phyloP scores from a whole-genome alignment of 2,113 vertebrate genomes.

The Damaliscus lunatus region DNA sequence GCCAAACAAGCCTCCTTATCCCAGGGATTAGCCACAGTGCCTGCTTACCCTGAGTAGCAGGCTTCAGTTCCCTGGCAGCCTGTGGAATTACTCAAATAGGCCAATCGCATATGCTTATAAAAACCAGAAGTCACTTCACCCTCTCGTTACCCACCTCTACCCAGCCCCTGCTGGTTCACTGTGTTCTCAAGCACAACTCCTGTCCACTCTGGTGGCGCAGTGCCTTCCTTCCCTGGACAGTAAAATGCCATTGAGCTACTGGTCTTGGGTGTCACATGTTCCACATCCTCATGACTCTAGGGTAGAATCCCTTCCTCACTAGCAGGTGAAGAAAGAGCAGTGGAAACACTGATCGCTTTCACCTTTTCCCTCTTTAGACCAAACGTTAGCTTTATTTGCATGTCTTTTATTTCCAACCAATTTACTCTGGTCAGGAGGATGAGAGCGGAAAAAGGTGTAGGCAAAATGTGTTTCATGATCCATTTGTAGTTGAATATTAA shows the following conservation, averaged over 20 bases:
- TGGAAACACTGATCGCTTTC: neutral
- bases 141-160: neutral
- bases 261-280: neutral
- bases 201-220: neutral
- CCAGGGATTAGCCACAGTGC: neutral
- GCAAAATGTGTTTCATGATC: neutral
- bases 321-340: neutral
- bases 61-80: neutral
- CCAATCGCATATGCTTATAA: no score
- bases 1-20: neutral
- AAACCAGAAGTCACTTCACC: neutral
- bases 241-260: neutral
- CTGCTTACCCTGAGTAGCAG: neutral
- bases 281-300: neutral
- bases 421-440: neutral
- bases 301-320: neutral
- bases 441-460: neutral
- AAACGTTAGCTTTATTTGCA: neutral
- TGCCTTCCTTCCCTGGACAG: neutral
- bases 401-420: neutral
- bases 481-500: neutral
- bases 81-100: neutral
- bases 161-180: neutral
- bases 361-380: neutral
- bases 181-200: neutral